Conservation (phyloP, 2,113 vertebrate genomes). For the Ploceus nigricollis region DNA sequence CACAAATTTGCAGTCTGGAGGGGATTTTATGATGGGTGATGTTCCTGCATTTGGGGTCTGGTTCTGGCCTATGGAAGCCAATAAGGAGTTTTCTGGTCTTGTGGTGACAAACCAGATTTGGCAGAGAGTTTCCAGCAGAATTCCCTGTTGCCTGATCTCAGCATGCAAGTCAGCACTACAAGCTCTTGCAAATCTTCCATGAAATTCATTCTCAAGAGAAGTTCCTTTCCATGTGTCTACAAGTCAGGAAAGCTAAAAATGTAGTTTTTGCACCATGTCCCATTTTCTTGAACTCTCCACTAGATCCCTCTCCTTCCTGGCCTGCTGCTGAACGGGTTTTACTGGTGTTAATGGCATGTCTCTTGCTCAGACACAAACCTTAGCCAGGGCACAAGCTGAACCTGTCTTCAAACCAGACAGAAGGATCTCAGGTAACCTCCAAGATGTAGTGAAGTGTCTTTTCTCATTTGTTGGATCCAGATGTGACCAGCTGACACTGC, state of each 20-base stretch:
- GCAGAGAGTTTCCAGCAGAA: not conserved
- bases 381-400: not conserved
- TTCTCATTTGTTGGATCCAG: not conserved
- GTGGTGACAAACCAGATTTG: not conserved
- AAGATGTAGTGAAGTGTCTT: not conserved
- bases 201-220: not conserved
- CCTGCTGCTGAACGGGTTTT: not conserved
- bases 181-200: not conserved
- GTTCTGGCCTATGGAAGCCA: not conserved
- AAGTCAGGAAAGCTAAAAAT: not conserved
- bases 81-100: not conserved
- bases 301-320: not conserved
- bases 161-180: not conserved
- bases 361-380: not conserved
- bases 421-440: not conserved
- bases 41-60: not conserved
- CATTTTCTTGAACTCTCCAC: not conserved
- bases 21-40: not conserved
- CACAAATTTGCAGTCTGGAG: not conserved
- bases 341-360: rapidly evolving
- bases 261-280: not conserved
- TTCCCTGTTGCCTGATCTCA: not conserved
- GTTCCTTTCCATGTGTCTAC: not conserved
- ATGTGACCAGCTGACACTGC: not conserved
- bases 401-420: not conserved